phyloP scores from a whole-genome alignment of 2,888 invertebrate genomes.

The Timema cristinae region DNA sequence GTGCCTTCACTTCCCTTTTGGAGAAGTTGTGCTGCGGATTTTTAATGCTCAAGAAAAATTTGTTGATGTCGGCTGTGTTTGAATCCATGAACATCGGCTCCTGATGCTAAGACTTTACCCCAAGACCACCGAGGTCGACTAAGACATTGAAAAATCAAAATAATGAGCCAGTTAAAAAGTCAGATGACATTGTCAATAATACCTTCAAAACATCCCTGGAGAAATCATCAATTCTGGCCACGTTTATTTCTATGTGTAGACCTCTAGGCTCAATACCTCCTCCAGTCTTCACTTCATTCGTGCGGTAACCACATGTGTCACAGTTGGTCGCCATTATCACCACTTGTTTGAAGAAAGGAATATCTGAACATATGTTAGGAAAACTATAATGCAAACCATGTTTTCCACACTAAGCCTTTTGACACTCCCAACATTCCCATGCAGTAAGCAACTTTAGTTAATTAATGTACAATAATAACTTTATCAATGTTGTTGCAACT shows the following conservation, averaged over 20 bases:
- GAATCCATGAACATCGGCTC: not conserved
- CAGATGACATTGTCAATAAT: not conserved
- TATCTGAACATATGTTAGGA: slow-evolving; percentile 2
- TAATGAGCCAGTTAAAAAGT: too few species aligned
- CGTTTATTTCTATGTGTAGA: slow-evolving; percentile 66
- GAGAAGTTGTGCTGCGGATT: not conserved
- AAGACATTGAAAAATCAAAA: too few species aligned
- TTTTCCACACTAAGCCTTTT: too few species aligned
- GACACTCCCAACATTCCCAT: too few species aligned
- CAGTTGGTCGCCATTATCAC: slow-evolving; percentile 97
- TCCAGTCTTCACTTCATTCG: slow-evolving; percentile 95
- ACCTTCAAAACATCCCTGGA: slow-evolving; percentile 85
- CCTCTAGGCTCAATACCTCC: slow-evolving; percentile 83
- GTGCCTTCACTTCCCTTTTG: not conserved
- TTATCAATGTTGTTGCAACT: too few species aligned
- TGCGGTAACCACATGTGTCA: slow-evolving; percentile 83
- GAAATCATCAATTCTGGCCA: slow-evolving; percentile 72
- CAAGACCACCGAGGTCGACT: too few species aligned
- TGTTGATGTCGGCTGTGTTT: not conserved
- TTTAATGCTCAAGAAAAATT: not conserved
- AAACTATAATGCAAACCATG: too few species aligned
- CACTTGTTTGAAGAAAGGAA: slow-evolving; percentile 94
- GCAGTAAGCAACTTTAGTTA: too few species aligned
- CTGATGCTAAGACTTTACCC: not conserved
- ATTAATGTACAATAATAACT: too few species aligned